Conservation (phyloP, 2,797 vertebrate species). For the Somateria mollissima region DNA sequence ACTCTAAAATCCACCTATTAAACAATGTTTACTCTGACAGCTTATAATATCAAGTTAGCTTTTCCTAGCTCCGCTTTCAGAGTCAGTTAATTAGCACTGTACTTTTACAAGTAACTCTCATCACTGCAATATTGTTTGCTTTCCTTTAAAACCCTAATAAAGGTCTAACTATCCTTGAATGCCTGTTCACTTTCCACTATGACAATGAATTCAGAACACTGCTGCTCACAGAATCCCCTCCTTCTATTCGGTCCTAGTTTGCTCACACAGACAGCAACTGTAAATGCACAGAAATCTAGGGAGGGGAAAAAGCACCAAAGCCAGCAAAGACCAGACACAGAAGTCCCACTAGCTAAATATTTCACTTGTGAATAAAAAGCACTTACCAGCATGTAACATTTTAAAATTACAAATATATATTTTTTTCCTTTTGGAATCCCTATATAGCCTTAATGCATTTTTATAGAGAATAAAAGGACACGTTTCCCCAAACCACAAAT, state of each 20-base stretch:
- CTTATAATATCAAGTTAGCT: constrained; percentile 5
- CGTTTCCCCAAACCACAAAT: constrained; percentile 10
- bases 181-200: background rate
- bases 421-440: constrained; percentile 46
- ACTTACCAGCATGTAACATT: background rate
- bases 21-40: background rate
- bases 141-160: background rate
- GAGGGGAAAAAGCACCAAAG: background rate
- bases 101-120: constrained; percentile 35
- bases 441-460: constrained; percentile 1
- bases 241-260: constrained; percentile 35
- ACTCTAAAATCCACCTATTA: background rate
- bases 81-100: constrained; percentile 15
- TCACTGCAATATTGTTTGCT: background rate
- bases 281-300: background rate
- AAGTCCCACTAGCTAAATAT: background rate
- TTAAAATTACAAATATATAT: constrained; percentile 48
- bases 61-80: background rate
- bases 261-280: constrained; percentile 33
- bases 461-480: constrained; percentile 36
- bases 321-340: constrained; percentile 39
- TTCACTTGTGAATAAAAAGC: background rate
- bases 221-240: constrained; percentile 11
- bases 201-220: constrained; percentile 28
- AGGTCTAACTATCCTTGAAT: background rate